Conservation (phyloP, 2,888 invertebrate species). For the Furcula furcula region DNA sequence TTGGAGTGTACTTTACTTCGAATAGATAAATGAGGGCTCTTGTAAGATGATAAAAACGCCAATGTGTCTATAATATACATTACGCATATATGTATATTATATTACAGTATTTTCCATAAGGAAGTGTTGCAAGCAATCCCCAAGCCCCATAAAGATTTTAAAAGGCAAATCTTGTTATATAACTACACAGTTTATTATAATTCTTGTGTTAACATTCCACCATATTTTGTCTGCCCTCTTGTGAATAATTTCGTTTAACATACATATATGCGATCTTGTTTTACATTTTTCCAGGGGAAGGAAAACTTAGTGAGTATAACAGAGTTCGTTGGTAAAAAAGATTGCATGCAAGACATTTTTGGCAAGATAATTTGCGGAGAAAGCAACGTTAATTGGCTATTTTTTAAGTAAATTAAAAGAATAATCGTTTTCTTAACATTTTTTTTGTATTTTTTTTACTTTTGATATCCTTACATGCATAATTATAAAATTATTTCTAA, state of each 20-base stretch:
- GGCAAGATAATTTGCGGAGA: slow-evolving; percentile 19
- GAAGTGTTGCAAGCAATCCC: slow-evolving; percentile 28
- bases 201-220: slow-evolving; percentile 30
- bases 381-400: slow-evolving; percentile 14
- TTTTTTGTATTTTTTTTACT: slow-evolving; percentile 16
- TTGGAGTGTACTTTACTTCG: too few species aligned
- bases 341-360: slow-evolving; percentile 47
- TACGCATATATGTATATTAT: too few species aligned
- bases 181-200: slow-evolving; percentile 34
- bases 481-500: slow-evolving; percentile 21
- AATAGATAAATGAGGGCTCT: too few species aligned
- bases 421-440: slow-evolving; percentile 17
- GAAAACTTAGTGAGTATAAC: slow-evolving; percentile 79
- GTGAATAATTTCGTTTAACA: slow-evolving; percentile 72
- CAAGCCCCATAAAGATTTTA: slow-evolving; percentile 49
- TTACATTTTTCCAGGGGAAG: slow-evolving; percentile 77
- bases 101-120: slow-evolving; percentile 3
- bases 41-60: too few species aligned
- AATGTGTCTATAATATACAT: too few species aligned
- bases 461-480: too few species aligned
- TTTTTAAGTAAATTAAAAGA: slow-evolving; percentile 13
- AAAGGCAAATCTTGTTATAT: slow-evolving; percentile 52
- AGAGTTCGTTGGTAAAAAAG: slow-evolving; percentile 53
- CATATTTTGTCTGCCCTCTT: slow-evolving; percentile 32
- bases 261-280: slow-evolving; percentile 61